Conservation (phyloP, 2,888 invertebrate genomes). For the Teleiodes luculella region DNA sequence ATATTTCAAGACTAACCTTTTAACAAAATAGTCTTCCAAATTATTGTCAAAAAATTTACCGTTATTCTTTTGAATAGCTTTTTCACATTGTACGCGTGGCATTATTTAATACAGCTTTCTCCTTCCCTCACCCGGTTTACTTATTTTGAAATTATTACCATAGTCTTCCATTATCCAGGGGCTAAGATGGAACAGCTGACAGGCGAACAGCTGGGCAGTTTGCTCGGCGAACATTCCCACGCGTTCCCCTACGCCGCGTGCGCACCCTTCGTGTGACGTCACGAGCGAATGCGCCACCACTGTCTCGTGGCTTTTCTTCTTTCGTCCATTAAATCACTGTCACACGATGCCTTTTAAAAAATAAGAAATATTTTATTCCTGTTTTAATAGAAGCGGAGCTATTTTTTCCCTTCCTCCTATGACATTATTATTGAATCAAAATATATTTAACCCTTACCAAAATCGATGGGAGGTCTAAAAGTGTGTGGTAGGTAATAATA, state of each 20-base stretch:
- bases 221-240: constrained; percentile 57
- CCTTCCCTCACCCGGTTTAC: not conserved
- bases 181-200: constrained; percentile 47
- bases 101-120: not conserved
- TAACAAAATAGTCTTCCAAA: not conserved
- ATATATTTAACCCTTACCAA: not conserved
- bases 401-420: no score
- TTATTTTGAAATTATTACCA: not conserved
- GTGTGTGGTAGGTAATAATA: not conserved
- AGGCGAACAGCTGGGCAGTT: constrained; percentile 46
- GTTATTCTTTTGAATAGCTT: not conserved
- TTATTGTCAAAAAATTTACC: not conserved
- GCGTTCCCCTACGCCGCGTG: constrained; percentile 45
- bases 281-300: constrained; percentile 23
- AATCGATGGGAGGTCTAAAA: not conserved
- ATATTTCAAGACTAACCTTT: not conserved
- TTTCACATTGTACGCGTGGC: not conserved
- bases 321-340: constrained; percentile 28
- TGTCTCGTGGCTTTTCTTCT: constrained; percentile 18
- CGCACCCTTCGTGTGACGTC: constrained; percentile 46
- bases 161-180: not conserved
- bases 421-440: not conserved
- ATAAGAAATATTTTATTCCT: not conserved
- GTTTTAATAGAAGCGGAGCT: no score
- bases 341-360: constrained; percentile 9